A percentile compares a stretch with the other conserved stretches of the same genome.
These are phyloP conservation scores for Trichechus manatus DNA, from an alignment of 2,113 vertebrate species.

Conservation along the genomic window DNA sequence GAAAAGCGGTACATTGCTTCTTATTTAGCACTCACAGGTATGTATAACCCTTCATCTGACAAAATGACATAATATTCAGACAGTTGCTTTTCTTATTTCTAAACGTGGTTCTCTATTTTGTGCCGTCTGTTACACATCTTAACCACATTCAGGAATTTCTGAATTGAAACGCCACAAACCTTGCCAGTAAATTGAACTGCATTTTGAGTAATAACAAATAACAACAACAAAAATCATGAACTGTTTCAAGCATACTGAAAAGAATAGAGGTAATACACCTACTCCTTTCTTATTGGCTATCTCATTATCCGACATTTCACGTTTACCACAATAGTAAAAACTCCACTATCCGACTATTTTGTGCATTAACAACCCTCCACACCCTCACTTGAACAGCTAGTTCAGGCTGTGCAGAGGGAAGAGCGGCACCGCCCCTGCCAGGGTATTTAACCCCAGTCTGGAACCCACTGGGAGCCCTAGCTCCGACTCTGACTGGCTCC, in stretches of 20 bases:
- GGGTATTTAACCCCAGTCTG: too few relatives aligned
- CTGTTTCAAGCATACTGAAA: constrained; percentile 45
- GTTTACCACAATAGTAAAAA: too few relatives aligned
- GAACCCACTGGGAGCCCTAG: too few relatives aligned
- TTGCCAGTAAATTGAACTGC: constrained; percentile 27
- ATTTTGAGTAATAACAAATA: background rate
- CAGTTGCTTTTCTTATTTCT: constrained; percentile 20
- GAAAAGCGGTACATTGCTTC: constrained; percentile 95
- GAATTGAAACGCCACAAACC: background rate
- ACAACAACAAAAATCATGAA: background rate
- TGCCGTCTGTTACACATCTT: constrained; percentile 32
- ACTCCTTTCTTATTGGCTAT: too few relatives aligned
- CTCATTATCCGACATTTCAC: too few relatives aligned
- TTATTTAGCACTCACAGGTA: constrained; percentile 96
- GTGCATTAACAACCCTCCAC: too few relatives aligned
- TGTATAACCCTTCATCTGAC: constrained; percentile 72
- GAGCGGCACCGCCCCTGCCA: too few relatives aligned
- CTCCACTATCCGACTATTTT: too few relatives aligned
- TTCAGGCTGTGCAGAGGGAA: too few relatives aligned
- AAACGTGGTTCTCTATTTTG: constrained; percentile 51
- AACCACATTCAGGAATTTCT: constrained; percentile 47
- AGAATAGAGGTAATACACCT: constrained; percentile 8
- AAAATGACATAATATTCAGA: background rate
- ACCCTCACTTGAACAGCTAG: too few relatives aligned
- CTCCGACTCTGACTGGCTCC: too few relatives aligned